A percentile compares a stretch with the other conserved stretches of the same genome.
phyloP scores from a whole-genome alignment of 2,888 invertebrate genomes.

The Chesias legatella region DNA sequence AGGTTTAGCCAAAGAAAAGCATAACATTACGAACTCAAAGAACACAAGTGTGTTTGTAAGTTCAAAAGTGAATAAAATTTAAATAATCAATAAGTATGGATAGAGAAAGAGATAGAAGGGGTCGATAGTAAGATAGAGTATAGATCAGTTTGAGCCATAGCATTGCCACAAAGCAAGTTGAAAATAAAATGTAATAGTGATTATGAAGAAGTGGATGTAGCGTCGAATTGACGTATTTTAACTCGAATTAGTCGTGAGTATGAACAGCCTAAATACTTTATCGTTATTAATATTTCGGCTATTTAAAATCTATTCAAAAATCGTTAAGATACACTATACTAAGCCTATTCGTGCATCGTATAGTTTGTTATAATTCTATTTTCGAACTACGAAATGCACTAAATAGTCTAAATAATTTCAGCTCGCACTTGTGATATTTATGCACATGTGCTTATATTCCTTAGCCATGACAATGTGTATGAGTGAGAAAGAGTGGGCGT shows the following conservation, averaged over 20 bases:
- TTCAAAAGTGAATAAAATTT: conserved; percentile 28
- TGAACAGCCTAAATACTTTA: conserved; percentile 37
- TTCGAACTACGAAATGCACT: conserved; percentile 57
- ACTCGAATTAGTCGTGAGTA: conserved; percentile 38
- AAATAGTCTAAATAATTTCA: conserved; percentile 29
- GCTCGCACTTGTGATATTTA: conserved; percentile 33
- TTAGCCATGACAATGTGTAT: conserved; percentile 50
- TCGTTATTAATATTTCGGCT: conserved; percentile 25
- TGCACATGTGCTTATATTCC: conserved; percentile 40
- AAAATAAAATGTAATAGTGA: conserved; percentile 68
- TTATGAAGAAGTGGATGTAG: conserved; percentile 56
- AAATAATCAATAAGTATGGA: conserved; percentile 34
- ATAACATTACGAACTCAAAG: conserved; percentile 31
- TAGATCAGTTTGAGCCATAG: conserved; percentile 62
- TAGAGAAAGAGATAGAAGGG: conserved; percentile 41
- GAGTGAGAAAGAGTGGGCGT: conserved; percentile 33
- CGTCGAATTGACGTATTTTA: conserved; percentile 34
- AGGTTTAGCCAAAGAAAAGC: conserved; percentile 27
- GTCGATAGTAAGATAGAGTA: conserved; percentile 40
- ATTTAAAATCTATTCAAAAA: conserved; percentile 28
- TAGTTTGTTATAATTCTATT: conserved; percentile 38
- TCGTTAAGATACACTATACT: conserved; percentile 39
- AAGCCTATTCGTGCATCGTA: conserved; percentile 50
- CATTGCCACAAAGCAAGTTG: conserved; percentile 77
- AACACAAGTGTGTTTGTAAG: conserved; percentile 31